Base-by-base conservation (phyloP, 2,797 vertebrate genomes). In the Lepus oiostolus region DNA sequence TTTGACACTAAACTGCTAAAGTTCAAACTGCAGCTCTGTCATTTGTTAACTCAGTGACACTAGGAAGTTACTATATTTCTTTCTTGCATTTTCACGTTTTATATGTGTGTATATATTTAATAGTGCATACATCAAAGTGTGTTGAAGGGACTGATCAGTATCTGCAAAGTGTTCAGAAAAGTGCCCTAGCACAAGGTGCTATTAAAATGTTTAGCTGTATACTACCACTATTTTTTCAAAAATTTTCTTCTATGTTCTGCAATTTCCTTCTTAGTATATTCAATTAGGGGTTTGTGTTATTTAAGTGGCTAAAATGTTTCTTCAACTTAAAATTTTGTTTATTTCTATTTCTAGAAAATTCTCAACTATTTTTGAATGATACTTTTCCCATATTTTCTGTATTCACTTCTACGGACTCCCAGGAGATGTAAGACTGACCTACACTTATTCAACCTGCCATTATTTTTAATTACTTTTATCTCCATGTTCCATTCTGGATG, bases 391-490 rank as follows among this genome's bases (percentile, higher is more conserved):
- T 9, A 38, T 8, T 35, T 83, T 82, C 62, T 82, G 32, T 68
- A 28, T 42, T 87, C 35, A 65, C 54, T 87, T 67, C 47, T 67
- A 47, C 32, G 30, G 28, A 75, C 21, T 47, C 50, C 70, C 74
- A 4, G 35, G n/a, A 74, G 21, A 21, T 28, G 0, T 14, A 89
- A 60, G 50, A 65, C 1, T 82, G 30, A 68, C 6, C 38, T 13
- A 65, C 32, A 58, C 19, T 47, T 76, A 28, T n/a, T 63, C 42
- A 79, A n/a, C 7, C 52, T 70, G 8, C 67, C 7, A 7, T 35
- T 50, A 2, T n/a, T 92, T 60, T 80, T 60, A 75, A 68, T 88
- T 80, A 85, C 21, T 50, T 85, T 85, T 58, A 80, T 91, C 32
- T 22, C 50, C 62, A 22, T 42, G 6, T 52, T 67, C 26, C 47